Conservation (phyloP, 64 coral and sea anemone species). For the Stichodactyla mertensii region DNA sequence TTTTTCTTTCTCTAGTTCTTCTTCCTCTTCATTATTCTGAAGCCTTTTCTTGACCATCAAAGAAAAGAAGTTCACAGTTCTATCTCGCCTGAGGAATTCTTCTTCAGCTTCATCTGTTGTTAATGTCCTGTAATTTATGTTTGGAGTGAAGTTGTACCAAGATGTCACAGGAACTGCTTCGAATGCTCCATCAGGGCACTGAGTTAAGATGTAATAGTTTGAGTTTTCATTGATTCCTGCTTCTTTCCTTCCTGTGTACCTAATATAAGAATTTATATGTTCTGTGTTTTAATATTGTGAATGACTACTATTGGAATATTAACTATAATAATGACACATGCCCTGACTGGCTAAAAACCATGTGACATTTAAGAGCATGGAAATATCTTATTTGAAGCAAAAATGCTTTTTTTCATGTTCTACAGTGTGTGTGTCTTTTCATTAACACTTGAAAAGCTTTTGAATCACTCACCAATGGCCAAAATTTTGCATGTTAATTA, state of each 20-base stretch:
- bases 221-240: slow-evolving; percentile 96
- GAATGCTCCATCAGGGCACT: slow-evolving; percentile 88
- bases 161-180: slow-evolving; percentile 84
- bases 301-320: too few relatives aligned
- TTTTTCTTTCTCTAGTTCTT: slow-evolving; percentile 36
- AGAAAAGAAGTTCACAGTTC: slow-evolving; percentile 95
- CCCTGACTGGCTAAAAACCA: too few relatives aligned
- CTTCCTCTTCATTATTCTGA: slow-evolving; percentile 55
- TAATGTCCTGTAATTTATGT: slow-evolving; percentile 83
- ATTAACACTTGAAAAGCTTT: too few relatives aligned
- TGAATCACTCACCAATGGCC: too few relatives aligned
- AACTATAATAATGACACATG: too few relatives aligned
- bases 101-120: slow-evolving; percentile 97
- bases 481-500: too few relatives aligned
- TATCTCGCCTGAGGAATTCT: slow-evolving; percentile 82
- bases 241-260: slow-evolving; percentile 88
- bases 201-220: slow-evolving; percentile 88
- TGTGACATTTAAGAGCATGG: too few relatives aligned
- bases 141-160: slow-evolving; percentile 87
- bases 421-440: too few relatives aligned
- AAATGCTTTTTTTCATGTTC: too few relatives aligned
- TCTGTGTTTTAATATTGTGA: too few relatives aligned
- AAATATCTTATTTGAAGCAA: too few relatives aligned
- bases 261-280: slow-evolving; percentile 2
- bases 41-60: slow-evolving; percentile 96